phyloP scores from a whole-genome alignment of 2,888 invertebrate genomes.

The Xestia sexstrigata region DNA sequence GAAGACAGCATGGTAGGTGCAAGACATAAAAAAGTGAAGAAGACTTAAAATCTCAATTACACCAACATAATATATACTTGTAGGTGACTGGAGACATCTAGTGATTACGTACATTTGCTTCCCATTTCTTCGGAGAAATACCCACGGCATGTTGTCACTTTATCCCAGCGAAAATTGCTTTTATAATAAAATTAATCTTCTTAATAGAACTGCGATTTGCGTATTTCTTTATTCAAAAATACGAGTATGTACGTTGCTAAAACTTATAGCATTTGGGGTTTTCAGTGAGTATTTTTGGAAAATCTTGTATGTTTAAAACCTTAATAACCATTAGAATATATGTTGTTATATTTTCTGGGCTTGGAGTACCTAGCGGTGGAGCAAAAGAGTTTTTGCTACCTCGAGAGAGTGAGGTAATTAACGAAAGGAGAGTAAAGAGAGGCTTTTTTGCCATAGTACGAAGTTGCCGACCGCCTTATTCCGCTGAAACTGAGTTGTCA shows the following conservation, averaged over 20 bases:
- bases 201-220: background rate
- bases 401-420: background rate
- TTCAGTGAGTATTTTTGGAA: background rate
- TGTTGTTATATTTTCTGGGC: background rate
- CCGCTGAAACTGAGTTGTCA: background rate
- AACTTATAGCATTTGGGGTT: background rate
- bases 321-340: background rate
- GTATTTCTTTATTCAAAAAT: background rate
- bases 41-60: background rate
- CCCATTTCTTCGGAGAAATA: background rate
- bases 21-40: slow-evolving; percentile 15
- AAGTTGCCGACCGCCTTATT: background rate
- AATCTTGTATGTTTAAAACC: background rate
- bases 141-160: background rate
- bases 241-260: background rate
- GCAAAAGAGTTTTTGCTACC: background rate
- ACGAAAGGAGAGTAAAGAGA: no score
- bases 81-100: background rate
- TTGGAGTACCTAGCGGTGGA: background rate
- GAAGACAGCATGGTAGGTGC: slow-evolving; percentile 12
- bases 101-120: background rate
- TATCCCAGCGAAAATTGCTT: background rate
- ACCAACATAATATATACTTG: background rate
- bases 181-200: background rate
- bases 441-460: background rate